Conservation (phyloP, 2,113 vertebrate species). For the Lampris megalopsis region DNA sequence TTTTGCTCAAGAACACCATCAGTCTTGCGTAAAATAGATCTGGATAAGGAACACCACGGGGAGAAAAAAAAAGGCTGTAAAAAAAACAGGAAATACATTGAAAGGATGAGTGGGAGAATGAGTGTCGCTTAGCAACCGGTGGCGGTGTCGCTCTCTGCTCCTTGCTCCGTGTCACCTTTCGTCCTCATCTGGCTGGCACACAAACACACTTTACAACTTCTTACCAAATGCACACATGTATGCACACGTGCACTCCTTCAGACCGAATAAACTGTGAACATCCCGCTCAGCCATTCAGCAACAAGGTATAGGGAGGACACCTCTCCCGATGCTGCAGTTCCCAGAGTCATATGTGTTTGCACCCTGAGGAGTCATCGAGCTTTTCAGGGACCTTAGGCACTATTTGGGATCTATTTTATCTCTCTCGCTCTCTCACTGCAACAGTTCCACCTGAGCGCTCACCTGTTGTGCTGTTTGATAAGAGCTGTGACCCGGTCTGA, state of each 20-base stretch:
- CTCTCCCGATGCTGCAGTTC: constrained; percentile 15
- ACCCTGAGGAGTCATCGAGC: background rate
- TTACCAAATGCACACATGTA: background rate
- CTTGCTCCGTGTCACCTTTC: constrained; percentile 49
- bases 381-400: background rate
- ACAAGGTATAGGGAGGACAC: constrained; percentile 18
- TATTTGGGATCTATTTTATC: background rate
- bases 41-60: background rate
- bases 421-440: no score
- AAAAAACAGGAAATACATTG: constrained; percentile 6
- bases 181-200: constrained; percentile 39
- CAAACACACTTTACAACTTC: constrained; percentile 21
- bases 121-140: constrained; percentile 72
- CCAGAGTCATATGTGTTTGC: constrained; percentile 9
- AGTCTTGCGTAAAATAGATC: constrained; percentile 34
- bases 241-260: background rate
- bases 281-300: background rate
- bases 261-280: background rate
- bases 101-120: constrained; percentile 10
- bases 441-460: constrained; percentile 17
- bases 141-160: constrained; percentile 32
- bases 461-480: constrained; percentile 98
- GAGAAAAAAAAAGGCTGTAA: constrained; percentile 15
- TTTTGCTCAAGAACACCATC: constrained; percentile 33
- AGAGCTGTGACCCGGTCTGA: constrained; percentile 91